phyloP scores from a whole-genome alignment of 2,113 vertebrate species.

The Polyodon spathula region DNA sequence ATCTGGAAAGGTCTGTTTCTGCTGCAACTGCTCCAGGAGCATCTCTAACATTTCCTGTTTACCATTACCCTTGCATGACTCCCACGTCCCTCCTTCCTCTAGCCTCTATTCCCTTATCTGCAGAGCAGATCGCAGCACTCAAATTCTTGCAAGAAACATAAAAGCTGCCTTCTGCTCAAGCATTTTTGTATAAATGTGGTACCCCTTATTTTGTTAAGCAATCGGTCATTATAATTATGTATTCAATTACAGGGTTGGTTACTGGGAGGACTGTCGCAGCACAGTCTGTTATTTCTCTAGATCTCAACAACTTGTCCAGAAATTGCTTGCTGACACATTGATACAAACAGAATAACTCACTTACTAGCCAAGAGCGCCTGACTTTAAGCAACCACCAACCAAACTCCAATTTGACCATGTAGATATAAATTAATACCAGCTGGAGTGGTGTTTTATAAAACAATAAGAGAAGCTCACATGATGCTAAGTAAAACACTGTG shows the following conservation, averaged over 20 bases:
- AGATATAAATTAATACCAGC: slow-evolving; percentile 13
- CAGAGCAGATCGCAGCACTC: background rate
- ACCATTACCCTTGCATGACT: no score
- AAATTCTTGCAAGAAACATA: background rate
- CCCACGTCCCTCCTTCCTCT: background rate
- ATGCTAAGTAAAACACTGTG: no score
- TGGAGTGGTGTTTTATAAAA: background rate
- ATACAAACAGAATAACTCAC: slow-evolving; percentile 29
- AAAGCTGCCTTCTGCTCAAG: background rate
- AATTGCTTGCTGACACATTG: slow-evolving; percentile 16
- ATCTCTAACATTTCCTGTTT: no score
- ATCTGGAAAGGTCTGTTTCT: no score
- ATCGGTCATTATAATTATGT: background rate
- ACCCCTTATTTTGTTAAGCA: background rate
- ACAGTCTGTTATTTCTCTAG: background rate
- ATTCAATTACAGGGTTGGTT: slow-evolving; percentile 1
- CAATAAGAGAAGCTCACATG: no score
- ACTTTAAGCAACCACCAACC: slow-evolving; percentile 8
- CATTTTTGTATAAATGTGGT: background rate
- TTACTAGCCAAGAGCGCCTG: slow-evolving; percentile 28
- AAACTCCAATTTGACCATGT: slow-evolving; percentile 19
- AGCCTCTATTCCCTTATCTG: background rate
- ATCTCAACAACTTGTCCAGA: slow-evolving; percentile 2
- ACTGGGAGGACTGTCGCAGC: background rate
- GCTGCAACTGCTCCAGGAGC: no score